A percentile compares a stretch with the other conserved stretches of the same genome.
Evolutionary conservation across 2,113 vertebrate genomes (phyloP).

Genomic region (Pristiophorus japonicus): DNA sequence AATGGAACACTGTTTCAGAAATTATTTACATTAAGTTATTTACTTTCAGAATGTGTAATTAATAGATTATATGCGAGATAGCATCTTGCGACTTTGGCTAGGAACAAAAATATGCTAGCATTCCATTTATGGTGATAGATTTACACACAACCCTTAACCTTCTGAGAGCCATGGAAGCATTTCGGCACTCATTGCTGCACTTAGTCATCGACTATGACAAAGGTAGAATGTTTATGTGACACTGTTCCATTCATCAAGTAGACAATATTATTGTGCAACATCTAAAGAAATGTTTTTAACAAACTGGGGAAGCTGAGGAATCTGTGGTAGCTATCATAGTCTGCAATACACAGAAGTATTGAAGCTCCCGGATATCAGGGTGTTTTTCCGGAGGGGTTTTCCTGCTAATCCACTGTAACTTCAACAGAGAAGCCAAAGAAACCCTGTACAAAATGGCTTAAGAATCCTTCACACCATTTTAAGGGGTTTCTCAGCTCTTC

Average conservation of each 20-base stretch:
- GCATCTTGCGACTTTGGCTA: constrained; percentile 50
- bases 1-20: constrained; percentile 53
- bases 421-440: constrained; percentile 5
- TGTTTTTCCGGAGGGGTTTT: constrained; percentile 30
- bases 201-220: constrained; percentile 45
- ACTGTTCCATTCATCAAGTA: constrained; percentile 16
- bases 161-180: constrained; percentile 44
- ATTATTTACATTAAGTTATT: constrained; percentile 55
- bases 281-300: background rate
- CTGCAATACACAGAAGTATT: background rate
- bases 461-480: background rate
- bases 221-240: constrained; percentile 45
- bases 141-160: constrained; percentile 47
- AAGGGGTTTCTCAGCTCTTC: background rate
- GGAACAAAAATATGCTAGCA: constrained; percentile 49
- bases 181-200: constrained; percentile 48
- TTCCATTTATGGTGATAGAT: constrained; percentile 55
- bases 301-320: background rate
- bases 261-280: background rate
- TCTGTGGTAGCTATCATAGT: background rate
- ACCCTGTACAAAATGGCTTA: constrained; percentile 29
- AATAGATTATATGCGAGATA: constrained; percentile 53
- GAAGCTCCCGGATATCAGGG: background rate
- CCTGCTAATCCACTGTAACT: background rate
- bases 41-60: constrained; percentile 56